phyloP scores from a whole-genome alignment of 2,113 vertebrate species.

The Peromyscus leucopus region DNA sequence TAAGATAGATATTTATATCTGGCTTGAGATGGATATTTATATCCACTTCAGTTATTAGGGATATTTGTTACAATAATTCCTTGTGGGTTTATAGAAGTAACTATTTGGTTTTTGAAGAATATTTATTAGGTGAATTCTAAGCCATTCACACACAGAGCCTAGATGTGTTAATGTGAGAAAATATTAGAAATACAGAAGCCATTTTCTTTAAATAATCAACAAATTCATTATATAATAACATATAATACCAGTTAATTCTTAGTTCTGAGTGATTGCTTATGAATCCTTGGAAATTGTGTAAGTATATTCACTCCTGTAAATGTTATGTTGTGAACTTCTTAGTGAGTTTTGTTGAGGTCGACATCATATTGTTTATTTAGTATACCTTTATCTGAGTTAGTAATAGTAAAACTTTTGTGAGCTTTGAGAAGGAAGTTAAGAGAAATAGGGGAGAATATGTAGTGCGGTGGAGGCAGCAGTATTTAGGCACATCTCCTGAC shows the following conservation, averaged over 20 bases:
- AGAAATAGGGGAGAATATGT: rapidly evolving
- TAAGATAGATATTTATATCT: neutral
- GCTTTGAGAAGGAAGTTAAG: neutral
- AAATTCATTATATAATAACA: neutral
- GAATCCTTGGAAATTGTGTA: neutral
- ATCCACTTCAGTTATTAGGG: neutral
- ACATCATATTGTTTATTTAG: neutral
- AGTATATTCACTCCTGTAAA: neutral
- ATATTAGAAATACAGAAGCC: neutral
- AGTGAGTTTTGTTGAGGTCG: neutral
- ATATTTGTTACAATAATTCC: neutral
- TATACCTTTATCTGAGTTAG: neutral
- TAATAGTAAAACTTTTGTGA: slow-evolving; percentile 42
- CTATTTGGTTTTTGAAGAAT: slow-evolving; percentile 50
- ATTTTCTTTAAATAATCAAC: slow-evolving; percentile 27
- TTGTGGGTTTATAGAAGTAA: slow-evolving; percentile 31
- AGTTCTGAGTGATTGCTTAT: slow-evolving; percentile 32
- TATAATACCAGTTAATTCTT: neutral
- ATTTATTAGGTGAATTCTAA: neutral
- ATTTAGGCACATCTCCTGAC: neutral
- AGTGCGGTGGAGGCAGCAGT: neutral
- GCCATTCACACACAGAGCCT: neutral
- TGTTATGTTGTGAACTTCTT: neutral
- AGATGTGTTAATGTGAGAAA: neutral
- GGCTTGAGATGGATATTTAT: neutral